phyloP scores from a whole-genome alignment of 2,888 invertebrate species.

The Chrysopilus asiliformis region DNA sequence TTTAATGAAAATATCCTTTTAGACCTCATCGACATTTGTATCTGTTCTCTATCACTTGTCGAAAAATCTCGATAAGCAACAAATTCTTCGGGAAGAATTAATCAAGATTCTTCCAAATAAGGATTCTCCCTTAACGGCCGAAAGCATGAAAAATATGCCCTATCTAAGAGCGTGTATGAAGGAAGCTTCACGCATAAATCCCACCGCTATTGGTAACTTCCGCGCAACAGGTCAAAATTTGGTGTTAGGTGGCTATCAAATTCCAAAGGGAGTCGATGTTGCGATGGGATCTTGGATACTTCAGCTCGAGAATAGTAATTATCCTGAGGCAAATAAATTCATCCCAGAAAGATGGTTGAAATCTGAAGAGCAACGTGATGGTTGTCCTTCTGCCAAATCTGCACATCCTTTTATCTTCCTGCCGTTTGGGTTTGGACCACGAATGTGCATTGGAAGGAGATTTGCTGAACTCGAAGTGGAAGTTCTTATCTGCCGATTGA shows the following conservation, averaged over 20 bases:
- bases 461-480: conserved; percentile 57
- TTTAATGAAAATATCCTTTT: conserved; percentile 14
- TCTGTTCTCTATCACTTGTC: conserved; percentile 48
- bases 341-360: conserved; percentile 64
- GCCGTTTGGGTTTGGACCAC: conserved; percentile 57
- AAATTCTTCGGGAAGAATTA: conserved; percentile 46
- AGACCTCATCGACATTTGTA: conserved; percentile 36
- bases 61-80: conserved; percentile 47
- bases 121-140: conserved; percentile 32
- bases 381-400: conserved; percentile 15
- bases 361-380: conserved; percentile 9
- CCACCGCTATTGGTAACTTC: conserved; percentile 44
- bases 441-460: conserved; percentile 52
- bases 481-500: conserved; percentile 34
- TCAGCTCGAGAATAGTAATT: conserved; percentile 48
- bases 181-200: conserved; percentile 51
- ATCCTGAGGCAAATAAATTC: conserved; percentile 45
- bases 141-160: conserved; percentile 37
- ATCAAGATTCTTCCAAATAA: conserved; percentile 33
- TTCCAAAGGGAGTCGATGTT: conserved; percentile 53
- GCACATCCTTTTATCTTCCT: conserved; percentile 29
- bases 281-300: conserved; percentile 56
- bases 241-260: conserved; percentile 47
- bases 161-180: conserved; percentile 64
- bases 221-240: conserved; percentile 42